Evolutionary conservation across 2,888 invertebrate genomes (phyloP), one percentile per base, ranked within the genome.

Genomic region (Schizotus pectinicornis): DNA sequence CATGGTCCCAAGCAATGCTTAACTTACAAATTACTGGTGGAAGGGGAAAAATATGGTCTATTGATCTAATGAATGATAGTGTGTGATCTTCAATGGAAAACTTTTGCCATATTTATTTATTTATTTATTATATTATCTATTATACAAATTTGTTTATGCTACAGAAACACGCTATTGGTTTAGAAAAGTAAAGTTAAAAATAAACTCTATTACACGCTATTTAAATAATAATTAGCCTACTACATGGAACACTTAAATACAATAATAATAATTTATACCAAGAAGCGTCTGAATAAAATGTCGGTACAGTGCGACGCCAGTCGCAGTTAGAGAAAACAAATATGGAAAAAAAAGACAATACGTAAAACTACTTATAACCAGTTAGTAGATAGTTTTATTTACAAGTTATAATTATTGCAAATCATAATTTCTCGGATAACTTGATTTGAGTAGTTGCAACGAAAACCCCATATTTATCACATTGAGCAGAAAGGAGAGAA

Each of bases 141-240:
- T 54, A 54, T 54, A 54, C 54, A 54, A 54, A 54, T 54, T 54
- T 47, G 13, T 33, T 47, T 54, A 54, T 54, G 31, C 54, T 54
- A 54, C 54, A 54, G 54, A 54, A 39, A 52, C 45, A 47, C 39
- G 54, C 13, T 9, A 37, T 12, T 47, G 47, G 47, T 54, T 39
- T 45, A 54, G 47, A 47, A 54, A 54, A 54, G 41, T 35, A 53
- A 37, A 41, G 46, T 12, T 11, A 11, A 12, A 39, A 11, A 39
- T 47, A 47, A 54, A 54, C 35, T 54, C 32, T 46, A 33, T 46
- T 53, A 53, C 41, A 37, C 31, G 22, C 54, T 54, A 54, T 54
- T 22, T 22, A 22, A 22, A 22, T 47, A 54, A 54, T 54, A 54
- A 54, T 54, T 54, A 54, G 41, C 47, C 54, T 54, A 54, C 54